Conservation (phyloP, 1,140 invertebrate genomes). For the Lerema accius region DNA sequence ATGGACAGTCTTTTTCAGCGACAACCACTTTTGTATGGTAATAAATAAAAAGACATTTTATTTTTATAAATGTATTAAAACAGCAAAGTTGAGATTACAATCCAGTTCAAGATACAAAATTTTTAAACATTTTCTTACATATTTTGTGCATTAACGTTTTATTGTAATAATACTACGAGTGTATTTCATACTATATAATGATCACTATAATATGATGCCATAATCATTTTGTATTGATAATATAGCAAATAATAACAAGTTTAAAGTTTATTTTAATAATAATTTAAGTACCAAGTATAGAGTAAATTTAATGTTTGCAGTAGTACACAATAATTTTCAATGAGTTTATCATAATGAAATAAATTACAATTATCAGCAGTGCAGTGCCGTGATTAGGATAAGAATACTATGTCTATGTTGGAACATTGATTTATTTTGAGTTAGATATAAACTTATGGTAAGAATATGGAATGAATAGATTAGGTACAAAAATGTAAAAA, state of each 20-base stretch:
- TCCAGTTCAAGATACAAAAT: conserved; percentile 55
- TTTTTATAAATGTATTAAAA: conserved; percentile 80
- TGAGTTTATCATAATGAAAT: no score
- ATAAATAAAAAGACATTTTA: conserved; percentile 43
- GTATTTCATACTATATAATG: conserved; percentile 32
- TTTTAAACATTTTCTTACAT: conserved; percentile 18
- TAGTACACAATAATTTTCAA: no score
- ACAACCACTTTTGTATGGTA: no score
- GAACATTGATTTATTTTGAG: background rate
- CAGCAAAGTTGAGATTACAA: conserved; percentile 71
- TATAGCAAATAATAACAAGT: conserved; percentile 23
- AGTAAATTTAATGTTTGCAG: background rate
- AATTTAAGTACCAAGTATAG: conserved; percentile 33
- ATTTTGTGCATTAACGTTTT: conserved; percentile 52
- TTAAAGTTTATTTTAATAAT: conserved; percentile 10
- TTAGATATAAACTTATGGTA: background rate
- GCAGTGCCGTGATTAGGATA: no score
- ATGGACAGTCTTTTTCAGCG: no score
- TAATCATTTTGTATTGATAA: background rate
- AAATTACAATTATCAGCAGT: no score
- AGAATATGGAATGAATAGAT: conserved; percentile 30
- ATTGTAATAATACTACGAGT: conserved; percentile 39
- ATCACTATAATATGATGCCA: conserved; percentile 40
- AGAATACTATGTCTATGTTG: background rate
- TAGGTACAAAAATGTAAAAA: conserved; percentile 11